These are phyloP conservation scores for Tricholaema leucomelas DNA, from an alignment of 2,113 vertebrate species.

Conservation along the genomic window DNA sequence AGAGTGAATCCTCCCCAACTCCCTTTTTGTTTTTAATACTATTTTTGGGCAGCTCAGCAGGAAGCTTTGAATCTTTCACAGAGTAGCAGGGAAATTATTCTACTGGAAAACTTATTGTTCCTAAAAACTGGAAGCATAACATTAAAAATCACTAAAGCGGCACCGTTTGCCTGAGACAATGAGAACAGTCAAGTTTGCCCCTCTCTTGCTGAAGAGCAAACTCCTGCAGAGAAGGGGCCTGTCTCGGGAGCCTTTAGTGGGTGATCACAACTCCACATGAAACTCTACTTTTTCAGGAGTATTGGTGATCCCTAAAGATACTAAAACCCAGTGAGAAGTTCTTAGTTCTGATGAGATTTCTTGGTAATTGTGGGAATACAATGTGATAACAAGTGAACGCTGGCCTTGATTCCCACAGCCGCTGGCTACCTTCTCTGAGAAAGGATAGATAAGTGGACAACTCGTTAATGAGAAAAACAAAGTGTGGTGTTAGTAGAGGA, in stretches of 20 bases:
- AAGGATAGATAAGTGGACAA: no score
- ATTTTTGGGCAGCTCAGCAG: background rate
- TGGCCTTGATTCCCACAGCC: no score
- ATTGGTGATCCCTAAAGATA: background rate
- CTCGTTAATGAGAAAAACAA: no score
- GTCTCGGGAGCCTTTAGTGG: background rate
- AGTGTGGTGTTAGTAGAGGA: no score
- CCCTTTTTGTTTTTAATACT: background rate
- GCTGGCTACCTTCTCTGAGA: no score
- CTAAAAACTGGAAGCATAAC: background rate
- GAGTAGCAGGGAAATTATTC: background rate
- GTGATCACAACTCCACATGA: background rate
- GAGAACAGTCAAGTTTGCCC: background rate
- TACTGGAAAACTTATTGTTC: background rate
- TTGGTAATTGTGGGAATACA: no score
- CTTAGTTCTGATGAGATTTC: background rate
- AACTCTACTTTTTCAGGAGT: background rate
- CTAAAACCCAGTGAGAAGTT: background rate
- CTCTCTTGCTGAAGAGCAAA: background rate
- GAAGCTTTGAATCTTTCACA: background rate
- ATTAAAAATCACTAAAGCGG: background rate
- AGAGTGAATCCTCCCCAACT: background rate
- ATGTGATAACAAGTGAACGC: no score
- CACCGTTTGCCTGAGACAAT: background rate
- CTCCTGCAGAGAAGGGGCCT: background rate